Percentiles rank a stretch among this genome's conserved stretches.
phyloP scores from a whole-genome alignment of 2,113 vertebrate genomes.

The Salvator merianae region DNA sequence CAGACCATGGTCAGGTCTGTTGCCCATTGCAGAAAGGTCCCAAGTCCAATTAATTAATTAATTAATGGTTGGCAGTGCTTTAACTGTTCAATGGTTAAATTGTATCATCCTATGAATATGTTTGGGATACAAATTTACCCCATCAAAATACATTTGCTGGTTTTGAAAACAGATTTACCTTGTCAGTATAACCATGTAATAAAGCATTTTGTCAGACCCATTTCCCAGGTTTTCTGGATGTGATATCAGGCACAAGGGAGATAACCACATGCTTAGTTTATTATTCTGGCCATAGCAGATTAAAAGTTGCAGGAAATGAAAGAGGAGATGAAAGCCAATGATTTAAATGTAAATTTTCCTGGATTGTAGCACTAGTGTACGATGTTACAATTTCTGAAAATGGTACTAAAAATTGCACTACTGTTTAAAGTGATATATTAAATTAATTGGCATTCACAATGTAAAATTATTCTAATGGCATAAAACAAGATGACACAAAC shows the following conservation, averaged over 20 bases:
- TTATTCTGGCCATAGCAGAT: not conserved
- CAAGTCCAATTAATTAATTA: too few species aligned
- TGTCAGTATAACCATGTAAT: too few species aligned
- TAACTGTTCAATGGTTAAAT: too few species aligned
- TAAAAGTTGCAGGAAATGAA: not conserved
- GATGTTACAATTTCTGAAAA: not conserved
- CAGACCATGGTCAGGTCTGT: too few species aligned
- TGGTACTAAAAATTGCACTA: not conserved
- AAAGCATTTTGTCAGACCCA: not conserved
- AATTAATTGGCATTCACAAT: not conserved
- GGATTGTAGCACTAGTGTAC: not conserved
- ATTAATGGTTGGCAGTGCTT: too few species aligned
- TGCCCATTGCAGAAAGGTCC: too few species aligned
- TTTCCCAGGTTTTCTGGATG: not conserved
- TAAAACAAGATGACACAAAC: not conserved
- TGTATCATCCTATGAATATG: too few species aligned
- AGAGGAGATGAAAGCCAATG: not conserved
- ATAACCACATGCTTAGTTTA: not conserved
- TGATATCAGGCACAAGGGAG: too few species aligned
- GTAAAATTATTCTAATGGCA: slow-evolving; percentile 8
- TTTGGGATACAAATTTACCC: too few species aligned
- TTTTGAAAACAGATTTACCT: too few species aligned
- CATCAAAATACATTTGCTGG: too few species aligned
- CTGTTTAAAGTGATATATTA: not conserved
- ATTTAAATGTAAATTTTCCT: not conserved